Base-by-base conservation (phyloP, 2,113 vertebrate genomes). In the Atrichornis clamosus region DNA sequence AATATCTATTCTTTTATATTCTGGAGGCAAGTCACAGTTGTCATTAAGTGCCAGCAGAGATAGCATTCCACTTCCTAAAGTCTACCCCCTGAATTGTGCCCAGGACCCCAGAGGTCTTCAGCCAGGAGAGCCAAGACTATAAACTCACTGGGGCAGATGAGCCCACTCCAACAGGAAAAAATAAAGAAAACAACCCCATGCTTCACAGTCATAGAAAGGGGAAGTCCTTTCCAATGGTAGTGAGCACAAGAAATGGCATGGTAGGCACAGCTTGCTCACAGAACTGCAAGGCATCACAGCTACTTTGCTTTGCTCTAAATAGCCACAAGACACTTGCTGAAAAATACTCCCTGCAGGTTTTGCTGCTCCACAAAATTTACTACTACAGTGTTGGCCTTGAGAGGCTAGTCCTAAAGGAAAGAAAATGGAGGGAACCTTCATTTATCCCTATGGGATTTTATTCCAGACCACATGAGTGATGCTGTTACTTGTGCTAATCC, bases 321-420 rank as follows among this genome's bases (percentile, higher is more conserved):
- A 14, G 60, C 62, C 33, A 24, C 1, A 10, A 70, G 23, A 28
- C 11, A 16, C 14, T 44, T 27, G 13, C 4, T 60, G 73, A 60
- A 72, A 53, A 84, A 70, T 20, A 44, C 28, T 62, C 82, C 22
- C 58, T n/a, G 30, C 24, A 72, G 11, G 5, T 70, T 74, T 62
- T 79, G 33, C 52, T n/a, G 30, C 13, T 67, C 15, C 72, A 69
- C 23, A 69, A 47, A 67, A 70, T 70, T 63, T 59, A 35, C 19
- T 69, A 18, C 11, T 46, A 32, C 0, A 0, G 3, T 44, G 2
- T 7, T 49, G 37, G 68, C 67, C 4, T 13, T 60, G 30, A 46
- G 77, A 7, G 11, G 7, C 26, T 70, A 78, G 26, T 65, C 49
- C 42, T 58, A 50, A 79, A 69, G 65, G 21, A 56, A 23, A 13